Evolutionary conservation across 2,888 invertebrate genomes (phyloP).

Genomic region (Tetropium fuscum): DNA sequence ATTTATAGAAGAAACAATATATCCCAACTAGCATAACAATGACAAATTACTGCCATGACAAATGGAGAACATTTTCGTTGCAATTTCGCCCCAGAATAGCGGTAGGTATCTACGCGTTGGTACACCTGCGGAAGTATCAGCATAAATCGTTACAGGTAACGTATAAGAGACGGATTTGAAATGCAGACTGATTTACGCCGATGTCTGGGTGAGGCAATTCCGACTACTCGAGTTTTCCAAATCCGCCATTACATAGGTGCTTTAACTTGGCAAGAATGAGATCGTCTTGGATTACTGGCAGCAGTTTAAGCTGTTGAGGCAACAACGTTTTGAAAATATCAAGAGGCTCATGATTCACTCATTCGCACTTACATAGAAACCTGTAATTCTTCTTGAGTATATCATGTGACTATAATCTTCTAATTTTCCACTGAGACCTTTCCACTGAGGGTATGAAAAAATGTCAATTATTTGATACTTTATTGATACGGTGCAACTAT

Average conservation of each 20-base stretch:
- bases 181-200: conserved; percentile 28
- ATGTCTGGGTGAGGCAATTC: conserved; percentile 17
- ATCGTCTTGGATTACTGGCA: background rate
- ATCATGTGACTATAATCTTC: no score
- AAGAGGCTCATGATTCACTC: no score
- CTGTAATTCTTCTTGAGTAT: no score
- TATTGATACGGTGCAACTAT: no score
- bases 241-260: conserved; percentile 2
- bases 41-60: conserved; percentile 10
- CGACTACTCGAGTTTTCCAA: conserved; percentile 14
- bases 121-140: conserved; percentile 31
- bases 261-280: conserved; percentile 2
- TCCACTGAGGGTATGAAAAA: no score
- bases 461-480: no score
- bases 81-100: conserved; percentile 17
- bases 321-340: no score
- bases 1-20: no score
- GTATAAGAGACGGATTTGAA: conserved; percentile 28
- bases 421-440: no score
- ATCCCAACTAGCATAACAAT: no score
- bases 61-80: conserved; percentile 22
- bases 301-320: conserved; percentile 7
- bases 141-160: conserved; percentile 38
- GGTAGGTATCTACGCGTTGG: conserved; percentile 10
- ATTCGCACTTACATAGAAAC: no score